phyloP scores from a whole-genome alignment of 2,888 invertebrate species.

The Melanotus villosus region DNA sequence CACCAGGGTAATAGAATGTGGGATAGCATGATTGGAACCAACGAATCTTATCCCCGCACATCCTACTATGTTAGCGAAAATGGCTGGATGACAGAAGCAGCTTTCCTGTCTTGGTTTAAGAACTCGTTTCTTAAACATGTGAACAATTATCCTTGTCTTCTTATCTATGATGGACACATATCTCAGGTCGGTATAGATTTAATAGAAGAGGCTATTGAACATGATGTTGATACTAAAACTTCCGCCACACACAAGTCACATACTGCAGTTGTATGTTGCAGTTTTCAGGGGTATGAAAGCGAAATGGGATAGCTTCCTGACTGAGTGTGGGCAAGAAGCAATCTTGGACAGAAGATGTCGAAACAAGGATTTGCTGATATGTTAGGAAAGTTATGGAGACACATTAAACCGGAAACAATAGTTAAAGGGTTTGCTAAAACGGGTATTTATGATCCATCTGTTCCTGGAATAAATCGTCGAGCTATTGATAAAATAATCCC shows the following conservation, averaged over 20 bases:
- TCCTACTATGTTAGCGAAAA: neutral
- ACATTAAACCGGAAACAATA: neutral
- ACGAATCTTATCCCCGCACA: neutral
- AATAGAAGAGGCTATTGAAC: neutral
- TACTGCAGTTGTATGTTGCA: neutral
- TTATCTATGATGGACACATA: neutral
- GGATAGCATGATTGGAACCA: neutral
- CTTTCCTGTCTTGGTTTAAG: neutral
- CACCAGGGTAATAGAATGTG: neutral
- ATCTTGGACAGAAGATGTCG: neutral
- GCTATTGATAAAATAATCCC: no score
- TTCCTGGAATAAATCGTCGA: no score
- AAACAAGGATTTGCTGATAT: neutral
- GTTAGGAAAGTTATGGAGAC: neutral
- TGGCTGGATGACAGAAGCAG: neutral
- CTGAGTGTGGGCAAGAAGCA: neutral
- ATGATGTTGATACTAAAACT: neutral
- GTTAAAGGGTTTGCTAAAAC: neutral
- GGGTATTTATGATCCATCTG: no score
- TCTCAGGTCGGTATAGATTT: neutral
- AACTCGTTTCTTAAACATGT: neutral
- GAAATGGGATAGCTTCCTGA: neutral
- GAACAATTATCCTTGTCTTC: neutral
- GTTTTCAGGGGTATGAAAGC: neutral
- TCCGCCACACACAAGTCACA: neutral